These are phyloP conservation scores for Prinia subflava DNA, from an alignment of 2,113 vertebrate species.

Conservation along the genomic window DNA sequence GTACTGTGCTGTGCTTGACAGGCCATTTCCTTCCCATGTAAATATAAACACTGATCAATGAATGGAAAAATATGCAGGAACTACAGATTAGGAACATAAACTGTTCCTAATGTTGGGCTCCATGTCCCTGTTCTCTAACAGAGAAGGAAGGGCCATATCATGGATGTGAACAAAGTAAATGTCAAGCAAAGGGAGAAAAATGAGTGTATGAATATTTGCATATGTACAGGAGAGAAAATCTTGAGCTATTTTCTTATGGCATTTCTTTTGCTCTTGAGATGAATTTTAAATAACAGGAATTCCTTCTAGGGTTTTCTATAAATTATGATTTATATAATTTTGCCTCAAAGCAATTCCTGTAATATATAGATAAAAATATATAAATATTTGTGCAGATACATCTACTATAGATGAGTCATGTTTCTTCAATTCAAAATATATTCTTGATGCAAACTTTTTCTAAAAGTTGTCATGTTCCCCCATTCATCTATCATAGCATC, in stretches of 20 bases:
- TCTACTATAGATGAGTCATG: not conserved
- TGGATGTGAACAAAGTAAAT: slow-evolving; percentile 11
- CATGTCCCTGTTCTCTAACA: not conserved
- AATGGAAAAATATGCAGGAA: not conserved
- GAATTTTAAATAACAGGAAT: slow-evolving; percentile 36
- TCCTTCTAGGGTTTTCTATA: not conserved
- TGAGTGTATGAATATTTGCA: not conserved
- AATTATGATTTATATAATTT: slow-evolving; percentile 27
- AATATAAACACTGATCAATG: not conserved
- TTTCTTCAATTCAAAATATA: slow-evolving; percentile 2
- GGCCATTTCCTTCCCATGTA: not conserved
- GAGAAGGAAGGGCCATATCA: not conserved
- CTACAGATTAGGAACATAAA: not conserved
- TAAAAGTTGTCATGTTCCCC: not conserved
- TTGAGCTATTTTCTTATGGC: not conserved
- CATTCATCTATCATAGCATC: not conserved
- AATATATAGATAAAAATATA: slow-evolving; percentile 25
- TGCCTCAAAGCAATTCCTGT: not conserved
- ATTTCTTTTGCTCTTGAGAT: slow-evolving; percentile 20
- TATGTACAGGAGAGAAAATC: not conserved
- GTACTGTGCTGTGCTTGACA: not conserved
- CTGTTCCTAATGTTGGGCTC: not conserved
- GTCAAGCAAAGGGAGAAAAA: slow-evolving; percentile 44
- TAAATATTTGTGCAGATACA: slow-evolving; percentile 23
- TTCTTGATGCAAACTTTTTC: not conserved